Conservation (phyloP, 2,888 invertebrate genomes). For the Dascillus cervinus region DNA sequence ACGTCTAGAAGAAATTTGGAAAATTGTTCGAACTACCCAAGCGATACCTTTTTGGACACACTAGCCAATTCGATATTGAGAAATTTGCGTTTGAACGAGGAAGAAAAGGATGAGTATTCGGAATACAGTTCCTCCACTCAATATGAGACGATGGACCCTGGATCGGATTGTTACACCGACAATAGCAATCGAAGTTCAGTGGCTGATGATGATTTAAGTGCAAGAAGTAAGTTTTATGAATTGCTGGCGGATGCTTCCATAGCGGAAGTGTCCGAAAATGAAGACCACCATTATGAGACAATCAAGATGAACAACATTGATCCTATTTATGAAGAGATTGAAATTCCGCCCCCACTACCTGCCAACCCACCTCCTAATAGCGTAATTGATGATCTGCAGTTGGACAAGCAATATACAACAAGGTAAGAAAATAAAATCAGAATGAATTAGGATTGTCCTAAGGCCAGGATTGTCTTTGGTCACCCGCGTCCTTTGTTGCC, state of each 20-base stretch:
- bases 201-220: conserved; percentile 55
- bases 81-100: conserved; percentile 15
- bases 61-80: conserved; percentile 56
- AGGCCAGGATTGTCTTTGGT: no score
- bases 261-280: conserved; percentile 59
- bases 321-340: conserved; percentile 74
- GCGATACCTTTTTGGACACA: conserved; percentile 56
- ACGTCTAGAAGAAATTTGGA: conserved; percentile 31
- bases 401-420: conserved; percentile 62
- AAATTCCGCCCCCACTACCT: conserved; percentile 72
- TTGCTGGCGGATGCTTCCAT: conserved; percentile 62
- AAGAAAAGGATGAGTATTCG: conserved; percentile 41
- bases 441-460: conserved; percentile 1
- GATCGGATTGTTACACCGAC: conserved; percentile 68
- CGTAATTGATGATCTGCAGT: conserved; percentile 54
- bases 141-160: conserved; percentile 67
- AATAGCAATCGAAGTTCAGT: conserved; percentile 41
- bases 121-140: conserved; percentile 56
- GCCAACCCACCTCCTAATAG: conserved; percentile 67
- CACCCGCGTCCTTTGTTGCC: no score
- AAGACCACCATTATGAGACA: conserved; percentile 67
- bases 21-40: conserved; percentile 35
- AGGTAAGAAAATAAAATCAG: conserved; percentile 36
- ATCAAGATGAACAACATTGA: conserved; percentile 58
- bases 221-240: conserved; percentile 66